Conservation (phyloP, 2,888 invertebrate species). For the Eubasilissa splendida region DNA sequence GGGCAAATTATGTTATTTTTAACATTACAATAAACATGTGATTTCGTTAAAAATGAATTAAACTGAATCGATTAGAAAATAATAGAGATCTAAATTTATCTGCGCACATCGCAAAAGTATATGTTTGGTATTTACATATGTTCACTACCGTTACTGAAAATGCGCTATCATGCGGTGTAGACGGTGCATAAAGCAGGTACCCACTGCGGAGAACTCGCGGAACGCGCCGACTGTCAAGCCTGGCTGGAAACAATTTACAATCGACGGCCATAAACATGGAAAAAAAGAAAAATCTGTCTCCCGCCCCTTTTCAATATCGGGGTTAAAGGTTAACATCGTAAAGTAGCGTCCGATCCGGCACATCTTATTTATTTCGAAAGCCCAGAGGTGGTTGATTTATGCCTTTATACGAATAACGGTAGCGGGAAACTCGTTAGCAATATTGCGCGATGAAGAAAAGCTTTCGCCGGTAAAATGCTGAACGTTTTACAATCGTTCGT, state of each 20-base stretch:
- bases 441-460: slow-evolving; percentile 23
- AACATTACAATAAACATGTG: too few relatives aligned
- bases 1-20: too few relatives aligned
- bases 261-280: slow-evolving; percentile 31
- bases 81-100: too few relatives aligned
- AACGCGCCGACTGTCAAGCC: slow-evolving; percentile 25
- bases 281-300: neutral
- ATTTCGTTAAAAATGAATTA: too few relatives aligned
- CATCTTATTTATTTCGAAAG: slow-evolving; percentile 39
- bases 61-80: too few relatives aligned
- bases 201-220: neutral
- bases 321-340: slow-evolving; percentile 29
- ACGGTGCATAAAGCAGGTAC: neutral
- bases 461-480: neutral
- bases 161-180: too few relatives aligned
- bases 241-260: slow-evolving; percentile 32
- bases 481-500: too few relatives aligned
- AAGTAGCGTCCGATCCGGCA: slow-evolving; percentile 28
- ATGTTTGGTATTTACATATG: too few relatives aligned
- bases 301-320: slow-evolving; percentile 30
- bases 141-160: too few relatives aligned
- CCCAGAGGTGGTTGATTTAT: slow-evolving; percentile 19
- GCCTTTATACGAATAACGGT: slow-evolving; percentile 29
- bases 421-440: slow-evolving; percentile 28
- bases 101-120: too few relatives aligned